Evolutionary conservation across 2,888 invertebrate species (phyloP), one percentile per base, ranked within the genome.

Genomic region (Diogma glabrata): DNA sequence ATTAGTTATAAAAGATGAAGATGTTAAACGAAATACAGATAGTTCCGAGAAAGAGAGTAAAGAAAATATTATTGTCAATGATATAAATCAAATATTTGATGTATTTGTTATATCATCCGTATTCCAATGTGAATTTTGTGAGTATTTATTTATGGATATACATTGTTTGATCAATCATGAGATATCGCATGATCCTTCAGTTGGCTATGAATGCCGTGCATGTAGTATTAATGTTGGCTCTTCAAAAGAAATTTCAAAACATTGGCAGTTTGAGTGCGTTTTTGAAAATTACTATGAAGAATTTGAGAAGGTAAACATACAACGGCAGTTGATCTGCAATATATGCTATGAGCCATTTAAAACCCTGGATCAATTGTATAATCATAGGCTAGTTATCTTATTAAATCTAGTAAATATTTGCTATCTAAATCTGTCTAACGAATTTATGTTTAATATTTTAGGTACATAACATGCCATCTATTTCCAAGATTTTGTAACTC

Each of bases 111-210:
- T 68, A 12, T 60, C 59, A 48, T 64, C 64, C 24, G 61, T 78
- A 5, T 63, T 76, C 24, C 78, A 79, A 59, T 79, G 79, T 55
- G 79, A 79, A 61, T 79, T 75, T 58, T 80, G 79, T 58, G 78
- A 78, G 57, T 71, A 72, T 38, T 70, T 75, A 1, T 80, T 76
- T 57, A 71, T 73, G 0, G 75, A 78, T 47, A 70, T 73, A 43
- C 67, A 69, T 1, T 65, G 69, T 40, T 59, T 80, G 24, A 58
- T 69, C 6, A 52, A 59, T 2, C 69, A 70, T 45, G 64, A 67
- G 7, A 61, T 64, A 6, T 59, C 60, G 2, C 69, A 70, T 55
- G 54, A 61, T 50, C 63, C 66, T 1, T 59, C 59, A 22, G 57
- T 60, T 2, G 65, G 65, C 0, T 69, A 65, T 50, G 66, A 67